phyloP scores from a whole-genome alignment of 2,797 vertebrate genomes.

The Ptychadena robeensis region DNA sequence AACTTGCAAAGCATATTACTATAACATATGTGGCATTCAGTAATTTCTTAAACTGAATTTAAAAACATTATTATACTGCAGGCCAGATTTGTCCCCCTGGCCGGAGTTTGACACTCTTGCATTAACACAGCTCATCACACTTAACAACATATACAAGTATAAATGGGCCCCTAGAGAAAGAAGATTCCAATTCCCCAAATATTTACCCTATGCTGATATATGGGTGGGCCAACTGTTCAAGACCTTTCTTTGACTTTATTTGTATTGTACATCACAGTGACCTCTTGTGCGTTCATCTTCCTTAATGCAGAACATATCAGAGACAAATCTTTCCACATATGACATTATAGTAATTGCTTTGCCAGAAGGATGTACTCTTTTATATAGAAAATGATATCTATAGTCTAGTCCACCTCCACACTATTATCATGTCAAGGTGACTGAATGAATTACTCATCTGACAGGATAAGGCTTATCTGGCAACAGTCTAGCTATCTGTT shows the following conservation, averaged over 20 bases:
- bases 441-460: slow-evolving; percentile 72
- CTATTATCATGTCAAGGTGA: slow-evolving; percentile 66
- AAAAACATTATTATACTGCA: too few species aligned
- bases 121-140: too few species aligned
- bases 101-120: too few species aligned
- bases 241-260: background rate
- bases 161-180: too few species aligned
- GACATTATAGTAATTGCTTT: slow-evolving; percentile 55
- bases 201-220: background rate
- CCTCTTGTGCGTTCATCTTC: slow-evolving; percentile 14
- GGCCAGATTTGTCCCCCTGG: too few species aligned
- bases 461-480: slow-evolving; percentile 69
- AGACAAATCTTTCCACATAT: slow-evolving; percentile 45
- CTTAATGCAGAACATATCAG: slow-evolving; percentile 22
- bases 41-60: too few species aligned
- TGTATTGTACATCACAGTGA: slow-evolving; percentile 12
- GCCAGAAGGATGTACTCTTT: slow-evolving; percentile 42
- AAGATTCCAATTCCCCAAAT: background rate
- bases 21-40: too few species aligned
- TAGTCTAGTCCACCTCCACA: slow-evolving; percentile 62
- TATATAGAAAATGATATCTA: slow-evolving; percentile 44
- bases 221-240: background rate
- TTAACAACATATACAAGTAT: too few species aligned
- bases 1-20: too few species aligned
- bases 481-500: slow-evolving; percentile 68